Conservation (phyloP, 2,113 vertebrate genomes). For the Cochlearius cochlearius region DNA sequence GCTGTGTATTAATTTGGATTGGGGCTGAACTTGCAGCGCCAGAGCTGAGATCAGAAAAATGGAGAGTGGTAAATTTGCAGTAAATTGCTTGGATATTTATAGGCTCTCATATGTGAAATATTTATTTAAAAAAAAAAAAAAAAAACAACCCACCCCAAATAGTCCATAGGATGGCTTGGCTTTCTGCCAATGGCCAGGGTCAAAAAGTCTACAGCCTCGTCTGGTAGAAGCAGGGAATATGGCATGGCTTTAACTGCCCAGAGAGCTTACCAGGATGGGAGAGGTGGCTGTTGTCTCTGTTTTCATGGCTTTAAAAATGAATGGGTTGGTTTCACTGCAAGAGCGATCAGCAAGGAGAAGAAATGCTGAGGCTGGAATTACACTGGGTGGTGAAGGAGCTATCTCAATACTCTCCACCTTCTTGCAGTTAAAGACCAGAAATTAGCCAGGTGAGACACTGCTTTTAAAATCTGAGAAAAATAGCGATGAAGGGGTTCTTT, state of each 20-base stretch:
- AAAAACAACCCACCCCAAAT: too few species aligned
- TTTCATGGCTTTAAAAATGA: background rate
- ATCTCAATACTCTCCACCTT: background rate
- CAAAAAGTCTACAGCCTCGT: background rate
- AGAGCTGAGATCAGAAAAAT: background rate
- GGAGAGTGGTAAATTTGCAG: background rate
- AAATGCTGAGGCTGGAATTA: background rate
- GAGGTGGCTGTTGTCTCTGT: fast-evolving
- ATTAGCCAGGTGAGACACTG: background rate
- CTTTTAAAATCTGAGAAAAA: background rate
- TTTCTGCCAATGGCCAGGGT: background rate
- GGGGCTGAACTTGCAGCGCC: conserved; percentile 12
- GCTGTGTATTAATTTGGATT: background rate
- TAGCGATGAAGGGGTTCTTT: background rate
- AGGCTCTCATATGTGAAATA: background rate
- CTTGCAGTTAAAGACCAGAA: background rate
- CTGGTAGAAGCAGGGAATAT: background rate
- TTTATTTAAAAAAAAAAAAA: background rate
- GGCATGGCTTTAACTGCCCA: background rate
- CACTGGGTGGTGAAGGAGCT: fast-evolving
- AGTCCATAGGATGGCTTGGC: background rate
- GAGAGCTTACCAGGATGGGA: background rate
- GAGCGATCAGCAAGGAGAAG: fast-evolving
- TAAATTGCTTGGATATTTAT: background rate
- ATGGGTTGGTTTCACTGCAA: background rate